phyloP scores from a whole-genome alignment of 2,113 vertebrate species.

The Cephalopholis sonnerati region DNA sequence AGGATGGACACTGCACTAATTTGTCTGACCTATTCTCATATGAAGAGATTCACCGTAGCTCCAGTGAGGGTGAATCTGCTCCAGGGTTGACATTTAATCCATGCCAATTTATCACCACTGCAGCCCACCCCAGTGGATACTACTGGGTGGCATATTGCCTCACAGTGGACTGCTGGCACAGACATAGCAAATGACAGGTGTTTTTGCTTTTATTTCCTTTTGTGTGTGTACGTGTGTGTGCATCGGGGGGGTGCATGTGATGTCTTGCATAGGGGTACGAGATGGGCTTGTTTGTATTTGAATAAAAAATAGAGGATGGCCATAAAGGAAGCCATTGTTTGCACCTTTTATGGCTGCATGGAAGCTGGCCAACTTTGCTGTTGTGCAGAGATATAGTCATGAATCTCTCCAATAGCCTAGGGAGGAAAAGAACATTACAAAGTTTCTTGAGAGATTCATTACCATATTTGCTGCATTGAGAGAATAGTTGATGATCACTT shows the following conservation, averaged over 20 bases:
- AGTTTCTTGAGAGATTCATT: constrained; percentile 65
- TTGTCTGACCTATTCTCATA: constrained; percentile 53
- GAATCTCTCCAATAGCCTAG: constrained; percentile 60
- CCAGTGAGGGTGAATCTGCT: constrained; percentile 63
- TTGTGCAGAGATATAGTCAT: constrained; percentile 53
- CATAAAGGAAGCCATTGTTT: constrained; percentile 53
- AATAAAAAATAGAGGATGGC: constrained; percentile 47
- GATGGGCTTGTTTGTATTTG: constrained; percentile 27
- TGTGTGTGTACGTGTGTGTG: background rate
- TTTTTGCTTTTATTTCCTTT: constrained; percentile 38
- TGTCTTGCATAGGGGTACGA: constrained; percentile 7
- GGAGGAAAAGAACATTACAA: constrained; percentile 56
- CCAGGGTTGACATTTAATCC: constrained; percentile 81
- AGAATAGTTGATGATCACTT: constrained; percentile 62
- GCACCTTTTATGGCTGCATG: constrained; percentile 53
- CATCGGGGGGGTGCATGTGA: background rate
- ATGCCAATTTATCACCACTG: constrained; percentile 77
- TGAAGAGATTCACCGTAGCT: constrained; percentile 57
- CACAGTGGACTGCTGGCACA: constrained; percentile 40
- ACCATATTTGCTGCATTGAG: constrained; percentile 64
- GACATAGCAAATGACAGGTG: constrained; percentile 32
- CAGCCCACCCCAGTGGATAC: constrained; percentile 59
- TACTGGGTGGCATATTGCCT: constrained; percentile 52
- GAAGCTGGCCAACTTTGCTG: constrained; percentile 55
- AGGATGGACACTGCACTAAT: constrained; percentile 39